Conservation (phyloP, 2,888 invertebrate genomes). For the Hesperia comma region DNA sequence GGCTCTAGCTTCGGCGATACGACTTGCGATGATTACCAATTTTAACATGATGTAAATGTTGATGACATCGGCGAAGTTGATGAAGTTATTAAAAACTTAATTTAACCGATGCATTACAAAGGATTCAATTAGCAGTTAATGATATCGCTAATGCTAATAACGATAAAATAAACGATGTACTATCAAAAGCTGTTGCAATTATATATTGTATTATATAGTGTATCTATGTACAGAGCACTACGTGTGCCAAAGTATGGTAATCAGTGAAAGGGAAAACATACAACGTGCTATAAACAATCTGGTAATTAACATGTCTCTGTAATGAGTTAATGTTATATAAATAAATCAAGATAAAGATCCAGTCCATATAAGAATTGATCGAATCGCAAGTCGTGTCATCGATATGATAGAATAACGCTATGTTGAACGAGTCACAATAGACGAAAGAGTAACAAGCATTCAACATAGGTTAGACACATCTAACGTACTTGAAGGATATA, state of each 20-base stretch:
- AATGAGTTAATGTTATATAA: neutral
- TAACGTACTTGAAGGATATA: conserved; percentile 8
- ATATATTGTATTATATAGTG: neutral
- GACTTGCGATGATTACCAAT: conserved; percentile 5
- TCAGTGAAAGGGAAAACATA: conserved; percentile 19
- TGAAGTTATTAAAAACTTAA: neutral
- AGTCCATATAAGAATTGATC: neutral
- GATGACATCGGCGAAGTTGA: neutral
- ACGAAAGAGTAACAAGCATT: conserved; percentile 19
- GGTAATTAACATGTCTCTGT: neutral
- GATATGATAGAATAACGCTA: neutral
- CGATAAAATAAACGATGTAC: conserved; percentile 5
- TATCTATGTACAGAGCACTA: neutral
- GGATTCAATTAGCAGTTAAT: neutral
- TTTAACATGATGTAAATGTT: neutral
- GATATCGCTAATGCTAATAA: neutral
- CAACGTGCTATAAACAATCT: neutral
- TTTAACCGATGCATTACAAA: neutral
- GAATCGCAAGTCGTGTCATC: conserved; percentile 24
- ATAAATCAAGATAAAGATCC: neutral
- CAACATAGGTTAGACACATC: conserved; percentile 37
- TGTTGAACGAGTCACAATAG: conserved; percentile 5
- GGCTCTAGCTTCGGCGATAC: conserved; percentile 6
- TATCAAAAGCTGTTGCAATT: neutral
- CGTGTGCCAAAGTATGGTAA: conserved; percentile 10